Base-by-base conservation (phyloP, 92 coral and sea anemone genomes). In the Actinernus sp. region DNA sequence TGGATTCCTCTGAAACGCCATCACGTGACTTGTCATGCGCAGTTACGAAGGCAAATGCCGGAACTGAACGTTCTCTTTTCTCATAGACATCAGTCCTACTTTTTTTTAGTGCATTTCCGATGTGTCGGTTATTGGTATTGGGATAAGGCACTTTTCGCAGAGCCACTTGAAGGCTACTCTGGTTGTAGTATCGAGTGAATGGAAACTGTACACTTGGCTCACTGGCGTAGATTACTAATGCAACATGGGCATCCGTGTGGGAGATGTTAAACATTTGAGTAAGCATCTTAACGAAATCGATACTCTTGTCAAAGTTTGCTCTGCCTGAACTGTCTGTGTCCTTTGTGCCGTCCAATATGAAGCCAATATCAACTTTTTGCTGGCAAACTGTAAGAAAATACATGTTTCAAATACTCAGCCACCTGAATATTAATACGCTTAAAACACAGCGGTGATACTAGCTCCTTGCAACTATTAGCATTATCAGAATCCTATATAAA, bases 261-360 rank as follows among this genome's bases (percentile, higher is more conserved):
- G 52, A 45, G 52, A 45, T 45, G 52, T 45, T 45, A 23, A 45
- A 7, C 8, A 45, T 7, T 23, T 45, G 52, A 9, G 52, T 45
- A 12, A 45, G 5, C 6, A 45, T 45, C 52, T 45, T 45, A 18
- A 17, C 11, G 52, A 45, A 45, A 5, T 45, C 5, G 52, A 45
- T 7, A 45, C 52, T 45, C 22, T 17, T 45, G 52, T 45, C 52
- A 18, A 45, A 45, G 52, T 45, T 45, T 17, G 21, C 52, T 8
- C 52, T 8, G 17, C 21, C 52, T 4, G 4, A 4, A 8, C 52
- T 7, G 21, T 45, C 52, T 9, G 52, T 45, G 19, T 45, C 52
- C 22, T 45, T 7, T 17, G 52, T 6, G 10, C 52, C 52, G 21
- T 45, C 52, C 4, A 45, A 4, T 45, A 45, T 23, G 19, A 45